Evolutionary conservation across 2,797 vertebrate species (phyloP).

Genomic region (Tangara arthus): DNA sequence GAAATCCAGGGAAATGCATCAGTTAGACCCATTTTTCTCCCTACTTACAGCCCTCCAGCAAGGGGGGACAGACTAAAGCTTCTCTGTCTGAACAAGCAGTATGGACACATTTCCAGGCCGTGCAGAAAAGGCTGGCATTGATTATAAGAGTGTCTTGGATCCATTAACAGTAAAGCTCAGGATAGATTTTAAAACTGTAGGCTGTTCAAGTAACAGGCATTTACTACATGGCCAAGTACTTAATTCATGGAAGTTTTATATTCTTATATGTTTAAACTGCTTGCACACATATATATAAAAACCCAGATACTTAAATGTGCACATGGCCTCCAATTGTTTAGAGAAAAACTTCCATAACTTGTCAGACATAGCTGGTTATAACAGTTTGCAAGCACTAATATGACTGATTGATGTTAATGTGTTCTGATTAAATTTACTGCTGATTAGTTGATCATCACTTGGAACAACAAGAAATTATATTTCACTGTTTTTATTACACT

Average conservation of each 20-base stretch:
- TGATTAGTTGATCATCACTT: constrained; percentile 72
- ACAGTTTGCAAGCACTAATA: constrained; percentile 55
- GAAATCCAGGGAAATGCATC: not conserved
- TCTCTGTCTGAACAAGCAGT: not conserved
- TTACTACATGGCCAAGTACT: constrained; percentile 7
- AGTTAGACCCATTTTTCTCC: not conserved
- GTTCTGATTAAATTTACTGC: constrained; percentile 71
- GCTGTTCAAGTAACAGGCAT: not conserved
- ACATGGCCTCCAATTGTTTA: not conserved
- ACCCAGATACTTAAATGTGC: not conserved
- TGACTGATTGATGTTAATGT: constrained; percentile 63
- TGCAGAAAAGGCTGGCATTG: not conserved
- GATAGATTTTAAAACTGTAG: not conserved
- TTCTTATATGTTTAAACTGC: not conserved
- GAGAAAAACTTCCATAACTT: not conserved
- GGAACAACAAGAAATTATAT: constrained; percentile 72
- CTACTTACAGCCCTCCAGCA: not conserved
- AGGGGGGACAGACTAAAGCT: not conserved
- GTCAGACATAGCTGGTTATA: constrained; percentile 35
- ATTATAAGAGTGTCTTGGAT: not conserved
- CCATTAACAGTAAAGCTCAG: not conserved
- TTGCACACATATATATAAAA: not conserved
- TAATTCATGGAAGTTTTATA: constrained; percentile 15
- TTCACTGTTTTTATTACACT: constrained; percentile 64
- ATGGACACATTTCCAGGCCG: not conserved